Evolutionary conservation across 2,113 vertebrate species (phyloP).

Genomic region (Trogon surrucura): DNA sequence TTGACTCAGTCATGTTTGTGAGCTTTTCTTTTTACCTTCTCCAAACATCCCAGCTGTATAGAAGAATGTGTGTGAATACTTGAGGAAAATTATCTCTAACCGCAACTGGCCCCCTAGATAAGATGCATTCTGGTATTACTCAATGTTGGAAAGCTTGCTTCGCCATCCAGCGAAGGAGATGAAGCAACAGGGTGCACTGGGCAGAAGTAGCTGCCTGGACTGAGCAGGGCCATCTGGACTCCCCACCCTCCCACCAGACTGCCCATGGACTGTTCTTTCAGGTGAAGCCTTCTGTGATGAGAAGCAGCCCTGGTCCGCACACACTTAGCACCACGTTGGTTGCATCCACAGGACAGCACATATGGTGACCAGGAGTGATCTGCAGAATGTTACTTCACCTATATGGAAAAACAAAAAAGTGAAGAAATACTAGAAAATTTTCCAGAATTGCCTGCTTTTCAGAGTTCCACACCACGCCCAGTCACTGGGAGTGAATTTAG

Average conservation of each 20-base stretch:
- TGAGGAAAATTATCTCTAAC: conserved; percentile 18
- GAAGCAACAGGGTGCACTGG: accelerated
- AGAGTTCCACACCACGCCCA: accelerated
- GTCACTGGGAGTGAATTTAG: not conserved
- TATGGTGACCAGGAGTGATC: accelerated
- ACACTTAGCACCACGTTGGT: not conserved
- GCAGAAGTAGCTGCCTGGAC: not conserved
- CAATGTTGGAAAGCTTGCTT: not conserved
- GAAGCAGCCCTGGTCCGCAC: not conserved
- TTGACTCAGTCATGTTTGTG: not conserved
- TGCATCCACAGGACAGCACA: not conserved
- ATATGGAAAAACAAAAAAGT: not conserved
- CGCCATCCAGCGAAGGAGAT: not conserved
- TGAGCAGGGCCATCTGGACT: not conserved
- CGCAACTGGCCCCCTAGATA: not conserved
- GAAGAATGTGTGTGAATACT: not conserved
- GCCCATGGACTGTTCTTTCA: not conserved
- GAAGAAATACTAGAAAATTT: not conserved
- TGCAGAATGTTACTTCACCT: not conserved
- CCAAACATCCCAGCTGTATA: conserved; percentile 43
- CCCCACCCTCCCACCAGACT: accelerated
- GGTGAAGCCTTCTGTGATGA: not conserved
- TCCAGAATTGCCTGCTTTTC: not conserved
- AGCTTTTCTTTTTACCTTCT: conserved; percentile 46
- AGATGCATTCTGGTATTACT: not conserved